Base-by-base conservation (phyloP, 2,888 invertebrate species). In the Polymixis lichenea region DNA sequence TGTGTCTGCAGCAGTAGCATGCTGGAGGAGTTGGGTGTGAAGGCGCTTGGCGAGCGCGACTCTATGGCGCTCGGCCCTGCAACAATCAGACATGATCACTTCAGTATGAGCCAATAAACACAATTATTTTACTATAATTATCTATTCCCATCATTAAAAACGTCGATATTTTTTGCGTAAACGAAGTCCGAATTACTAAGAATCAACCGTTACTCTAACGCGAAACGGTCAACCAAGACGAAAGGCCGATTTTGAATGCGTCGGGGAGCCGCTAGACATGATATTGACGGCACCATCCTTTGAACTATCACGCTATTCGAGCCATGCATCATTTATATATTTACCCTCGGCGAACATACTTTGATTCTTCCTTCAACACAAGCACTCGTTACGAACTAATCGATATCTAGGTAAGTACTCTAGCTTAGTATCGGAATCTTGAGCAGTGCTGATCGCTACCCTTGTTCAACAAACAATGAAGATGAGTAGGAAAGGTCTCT, bases 1-100 rank as follows among this genome's bases (percentile, higher is more conserved):
- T 98, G 98, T 97, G 98, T 98, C 97, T 98, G 98, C 97, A 98
- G 97, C 96, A 98, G 98, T 97, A 98, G 98, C 98, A 98, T 98
- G 97, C 98, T 98, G 98, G 98, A 97, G 93, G 97, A 96, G 93
- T 96, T 97, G 91, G 97, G 94, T 92, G 97, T 90, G 89, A 94
- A 96, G 90, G 97, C 95, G 96, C 96, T 94, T 97, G 97, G 96
- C 94, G 96, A 96, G 95, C 96, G 96, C 95, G 96, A 95, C 93
- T 95, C 96, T 92, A 95, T 91, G 91, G 96, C 96, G 96, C 96
- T 97, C 94, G 97, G 96, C 95, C 97, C 97, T 95, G 95, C 88
- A 95, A 97, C 94, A 95, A 93, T 80, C 83, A 87, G 88, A 94
- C 91, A 90, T 90, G 65, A 61, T 84, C 84, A 89, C 88, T 88